Base-by-base conservation (phyloP, 2,888 invertebrate genomes). In the Ditula angustiorana region DNA sequence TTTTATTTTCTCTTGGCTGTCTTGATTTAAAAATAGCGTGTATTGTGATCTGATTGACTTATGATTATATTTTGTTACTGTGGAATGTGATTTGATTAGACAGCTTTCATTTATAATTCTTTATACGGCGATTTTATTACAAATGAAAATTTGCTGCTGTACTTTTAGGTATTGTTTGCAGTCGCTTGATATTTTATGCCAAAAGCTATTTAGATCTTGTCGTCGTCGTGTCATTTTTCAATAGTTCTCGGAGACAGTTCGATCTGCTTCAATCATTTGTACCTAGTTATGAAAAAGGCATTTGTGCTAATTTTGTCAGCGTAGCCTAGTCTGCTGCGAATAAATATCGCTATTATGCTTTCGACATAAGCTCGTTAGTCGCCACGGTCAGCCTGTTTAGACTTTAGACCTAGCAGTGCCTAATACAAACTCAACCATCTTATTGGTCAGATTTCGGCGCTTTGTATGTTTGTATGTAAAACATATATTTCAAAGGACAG, bases 131-230 rank as follows among this genome's bases (percentile, higher is more conserved):
- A 52, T 23, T 60, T 28, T 50, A 2, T 52, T 37, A 41, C 0
- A 23, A 11, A 13, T 11, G n/a, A 60, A 41, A n/a, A 44, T 41
- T 30, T 41, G 44, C 60, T 28, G 52, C 60, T 41, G 30, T n/a
- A n/a, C n/a, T n/a, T n/a, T n/a, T 46, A 4, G 26, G 28, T 28
- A 56, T 44, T 35, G 46, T 26, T 35, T 23, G 53, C 53, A 33
- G 53, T 24, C 46, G 61, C 53, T 61, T 53, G 53, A 24, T 46
- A 16, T 24, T 7, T 52, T 10, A 52, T 28, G n/a, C 23, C 33
- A 24, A 26, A n/a, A 35, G 23, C 23, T 46, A 53, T 5, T 30
- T 46, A 53, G 53, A 21, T 26, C 46, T 23, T n/a, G 46, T 46
- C 23, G 21, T 5, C 23, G 21, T 46, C 23, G n/a, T 46, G 21